These are phyloP conservation scores for Mallotus villosus DNA, from an alignment of 2,797 vertebrate genomes.

Conservation along the genomic window DNA sequence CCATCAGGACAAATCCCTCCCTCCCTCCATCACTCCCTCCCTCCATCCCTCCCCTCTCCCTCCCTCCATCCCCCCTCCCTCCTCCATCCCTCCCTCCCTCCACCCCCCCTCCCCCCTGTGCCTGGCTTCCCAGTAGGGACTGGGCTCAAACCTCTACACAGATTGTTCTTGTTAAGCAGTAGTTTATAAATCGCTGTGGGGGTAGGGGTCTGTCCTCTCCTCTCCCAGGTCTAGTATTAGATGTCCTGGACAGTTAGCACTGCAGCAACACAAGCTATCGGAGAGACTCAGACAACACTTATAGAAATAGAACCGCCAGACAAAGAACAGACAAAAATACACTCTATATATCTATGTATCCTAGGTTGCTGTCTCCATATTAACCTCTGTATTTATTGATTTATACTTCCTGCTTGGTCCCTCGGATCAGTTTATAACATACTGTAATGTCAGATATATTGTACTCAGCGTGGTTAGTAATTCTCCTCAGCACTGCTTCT, in stretches of 20 bases:
- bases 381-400: not conserved
- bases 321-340: too few relatives aligned
- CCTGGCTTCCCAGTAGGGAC: constrained; percentile 45
- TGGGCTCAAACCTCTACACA: constrained; percentile 69
- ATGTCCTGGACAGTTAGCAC: not conserved
- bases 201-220: constrained; percentile 56
- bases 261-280: not conserved
- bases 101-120: constrained; percentile 15
- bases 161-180: constrained; percentile 90
- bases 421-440: too few relatives aligned
- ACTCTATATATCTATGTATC: too few relatives aligned
- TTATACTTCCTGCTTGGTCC: too few relatives aligned
- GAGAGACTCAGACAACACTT: not conserved
- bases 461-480: too few relatives aligned
- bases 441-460: too few relatives aligned
- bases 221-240: constrained; percentile 30
- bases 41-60: constrained; percentile 48
- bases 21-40: constrained; percentile 56
- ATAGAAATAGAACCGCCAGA: too few relatives aligned
- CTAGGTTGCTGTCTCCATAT: too few relatives aligned
- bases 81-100: constrained; percentile 32
- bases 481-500: too few relatives aligned
- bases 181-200: constrained; percentile 74
- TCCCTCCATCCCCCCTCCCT: constrained; percentile 17
- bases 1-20: constrained; percentile 64